Base-by-base conservation (phyloP, 1,140 invertebrate genomes). In the Habropoda laboriosa region DNA sequence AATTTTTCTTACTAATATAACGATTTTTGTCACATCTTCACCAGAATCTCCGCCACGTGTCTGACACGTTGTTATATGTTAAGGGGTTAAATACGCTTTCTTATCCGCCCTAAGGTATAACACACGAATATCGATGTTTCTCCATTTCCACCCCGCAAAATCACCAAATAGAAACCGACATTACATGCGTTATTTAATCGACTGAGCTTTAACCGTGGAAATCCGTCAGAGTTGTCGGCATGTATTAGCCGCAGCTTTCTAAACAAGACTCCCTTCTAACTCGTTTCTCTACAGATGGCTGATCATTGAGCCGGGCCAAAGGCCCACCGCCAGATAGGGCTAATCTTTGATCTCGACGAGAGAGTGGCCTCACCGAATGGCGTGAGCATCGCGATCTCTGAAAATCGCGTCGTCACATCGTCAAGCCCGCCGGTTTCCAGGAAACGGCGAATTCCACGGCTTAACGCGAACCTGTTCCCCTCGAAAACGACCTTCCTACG, bases 401-500 rank as follows among this genome's bases (percentile, higher is more conserved):
- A 74, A 86, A 76, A 47, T 75, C 82, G 63, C 45, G 45, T 55
- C 58, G 72, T 77, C 78, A 77, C 79, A 68, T 84, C 73, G 51
- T 79, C 73, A 70, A 85, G 73, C 71, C n/a, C 64, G 30, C 51
- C 55, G 64, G 51, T 78, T 86, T 86, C 83, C 82, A 81, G 82
- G 83, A 86, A 86, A 81, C 68, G 58, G 79, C 49, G 82, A 75
- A 85, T 86, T 85, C 83, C 68, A 73, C 32, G 73, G 61, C 45
- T 64, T 61, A 77, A 77, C 75, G 78, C 83, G 82, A 86, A 85
- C 83, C 83, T 86, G 83, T 86, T 86, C 73, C 64, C 70, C 49
- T 81, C 82, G 79, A 78, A 77, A 85, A 85, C 79, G 68, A 73
- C 73, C 82, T 81, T 86, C 82, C 79, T 86, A 81, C 82, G 79